Conservation (phyloP, 2,888 invertebrate genomes). For the Drosophila subsilvestris region DNA sequence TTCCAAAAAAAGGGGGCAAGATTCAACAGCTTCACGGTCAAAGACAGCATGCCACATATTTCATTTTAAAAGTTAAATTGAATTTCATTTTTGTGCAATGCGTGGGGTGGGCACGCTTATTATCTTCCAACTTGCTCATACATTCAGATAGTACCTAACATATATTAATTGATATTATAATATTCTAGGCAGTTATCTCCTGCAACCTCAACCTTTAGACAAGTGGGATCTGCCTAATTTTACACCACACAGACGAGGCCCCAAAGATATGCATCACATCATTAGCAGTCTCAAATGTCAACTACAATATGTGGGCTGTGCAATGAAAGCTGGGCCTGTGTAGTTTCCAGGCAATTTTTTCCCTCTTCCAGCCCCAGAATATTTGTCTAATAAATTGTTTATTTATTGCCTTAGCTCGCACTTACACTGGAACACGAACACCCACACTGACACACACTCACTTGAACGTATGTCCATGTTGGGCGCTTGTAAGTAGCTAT, state of each 20-base stretch:
- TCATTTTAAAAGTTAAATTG: constrained; percentile 48
- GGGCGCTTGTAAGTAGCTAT: constrained; percentile 50
- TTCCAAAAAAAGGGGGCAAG: background rate
- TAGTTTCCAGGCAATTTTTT: constrained; percentile 17
- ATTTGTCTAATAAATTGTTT: constrained; percentile 51
- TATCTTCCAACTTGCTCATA: background rate
- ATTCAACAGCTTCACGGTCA: constrained; percentile 19
- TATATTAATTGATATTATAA: too few species aligned
- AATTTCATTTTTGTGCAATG: constrained; percentile 30
- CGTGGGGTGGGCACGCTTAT: too few species aligned
- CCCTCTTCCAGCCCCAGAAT: constrained; percentile 10
- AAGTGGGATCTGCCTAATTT: too few species aligned
- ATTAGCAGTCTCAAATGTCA: constrained; percentile 29
- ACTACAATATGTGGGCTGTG: constrained; percentile 1
- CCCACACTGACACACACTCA: background rate
- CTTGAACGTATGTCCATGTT: background rate
- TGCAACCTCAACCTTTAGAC: too few species aligned
- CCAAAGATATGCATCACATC: constrained; percentile 33
- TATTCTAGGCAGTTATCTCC: too few species aligned
- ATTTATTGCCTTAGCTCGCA: constrained; percentile 36
- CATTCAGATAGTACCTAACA: too few species aligned
- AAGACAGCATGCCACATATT: constrained; percentile 35
- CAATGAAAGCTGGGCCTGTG: constrained; percentile 6
- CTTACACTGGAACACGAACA: background rate
- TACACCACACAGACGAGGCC: too few species aligned